A percentile compares a stretch with the other conserved stretches of the same genome.
Conservation (phyloP, 2,797 vertebrate genomes). For the Yasuhikotakia modesta region DNA sequence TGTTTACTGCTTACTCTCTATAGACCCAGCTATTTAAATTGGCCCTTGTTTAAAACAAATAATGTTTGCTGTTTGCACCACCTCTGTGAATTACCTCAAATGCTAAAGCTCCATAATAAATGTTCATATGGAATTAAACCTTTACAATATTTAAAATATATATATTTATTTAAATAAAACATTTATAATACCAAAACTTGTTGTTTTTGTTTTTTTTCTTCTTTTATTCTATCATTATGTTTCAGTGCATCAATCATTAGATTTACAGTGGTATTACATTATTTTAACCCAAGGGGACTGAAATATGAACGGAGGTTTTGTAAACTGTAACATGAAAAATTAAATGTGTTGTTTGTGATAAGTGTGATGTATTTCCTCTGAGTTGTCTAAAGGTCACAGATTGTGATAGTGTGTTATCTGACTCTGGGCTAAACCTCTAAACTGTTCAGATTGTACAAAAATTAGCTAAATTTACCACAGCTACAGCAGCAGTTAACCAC, state of each 20-base stretch:
- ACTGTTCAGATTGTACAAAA: too few species aligned
- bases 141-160: too few species aligned
- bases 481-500: conserved; percentile 9
- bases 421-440: too few species aligned
- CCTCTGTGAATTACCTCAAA: conserved; percentile 70
- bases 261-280: too few species aligned
- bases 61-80: conserved; percentile 69
- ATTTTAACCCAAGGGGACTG: not conserved
- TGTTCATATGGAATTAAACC: not conserved
- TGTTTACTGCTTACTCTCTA: conserved; percentile 71
- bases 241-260: too few species aligned
- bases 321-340: not conserved
- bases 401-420: not conserved
- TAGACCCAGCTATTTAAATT: conserved; percentile 69
- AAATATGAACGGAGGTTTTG: not conserved
- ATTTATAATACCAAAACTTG: conserved; percentile 24
- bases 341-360: not conserved
- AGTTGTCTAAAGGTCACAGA: conserved; percentile 5
- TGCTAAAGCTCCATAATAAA: conserved; percentile 70
- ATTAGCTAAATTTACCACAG: not conserved
- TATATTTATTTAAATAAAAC: too few species aligned
- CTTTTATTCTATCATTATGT: conserved; percentile 22
- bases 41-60: conserved; percentile 77
- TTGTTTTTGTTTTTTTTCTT: conserved; percentile 27
- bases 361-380: conserved; percentile 1